Percentiles rank a stretch among this genome's conserved stretches.
Evolutionary conservation across 1,140 invertebrate species (phyloP).

Genomic region (Oedothorax gibbosus): DNA sequence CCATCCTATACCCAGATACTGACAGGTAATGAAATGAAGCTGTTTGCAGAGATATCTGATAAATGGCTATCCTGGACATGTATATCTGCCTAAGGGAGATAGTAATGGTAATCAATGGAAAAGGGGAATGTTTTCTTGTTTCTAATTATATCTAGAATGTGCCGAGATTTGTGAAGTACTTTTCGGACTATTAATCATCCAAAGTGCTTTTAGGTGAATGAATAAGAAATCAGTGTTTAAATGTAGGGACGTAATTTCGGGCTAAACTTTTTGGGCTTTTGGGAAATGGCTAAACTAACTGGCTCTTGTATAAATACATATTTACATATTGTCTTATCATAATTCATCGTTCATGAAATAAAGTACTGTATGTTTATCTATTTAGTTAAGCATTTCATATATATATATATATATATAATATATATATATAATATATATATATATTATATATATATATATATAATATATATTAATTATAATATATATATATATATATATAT

Average conservation of each 20-base stretch:
- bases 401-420: no score
- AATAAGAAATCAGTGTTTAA: not conserved
- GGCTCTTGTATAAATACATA: no score
- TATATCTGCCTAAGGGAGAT: conserved; percentile 24
- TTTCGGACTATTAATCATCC: conserved; percentile 15
- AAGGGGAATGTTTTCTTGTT: conserved; percentile 9
- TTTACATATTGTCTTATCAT: no score
- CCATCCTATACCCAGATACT: not conserved
- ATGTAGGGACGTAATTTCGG: not conserved
- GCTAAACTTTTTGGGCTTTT: not conserved
- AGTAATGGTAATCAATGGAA: conserved; percentile 3
- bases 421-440: no score
- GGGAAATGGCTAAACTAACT: no score
- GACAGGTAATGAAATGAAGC: conserved; percentile 53
- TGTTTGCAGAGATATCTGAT: conserved; percentile 36
- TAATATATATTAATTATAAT: no score
- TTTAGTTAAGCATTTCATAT: no score
- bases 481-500: no score
- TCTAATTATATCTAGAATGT: conserved; percentile 9
- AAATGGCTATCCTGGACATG: conserved; percentile 26
- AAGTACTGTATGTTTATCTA: no score
- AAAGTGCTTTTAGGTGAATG: conserved; percentile 28
- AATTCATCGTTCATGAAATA: no score
- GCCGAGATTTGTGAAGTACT: conserved; percentile 21
- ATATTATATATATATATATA: no score